Evolutionary conservation across 1,140 invertebrate genomes (phyloP), one percentile per base, ranked within the genome.

Genomic region (Dolichoris vasculosae): DNA sequence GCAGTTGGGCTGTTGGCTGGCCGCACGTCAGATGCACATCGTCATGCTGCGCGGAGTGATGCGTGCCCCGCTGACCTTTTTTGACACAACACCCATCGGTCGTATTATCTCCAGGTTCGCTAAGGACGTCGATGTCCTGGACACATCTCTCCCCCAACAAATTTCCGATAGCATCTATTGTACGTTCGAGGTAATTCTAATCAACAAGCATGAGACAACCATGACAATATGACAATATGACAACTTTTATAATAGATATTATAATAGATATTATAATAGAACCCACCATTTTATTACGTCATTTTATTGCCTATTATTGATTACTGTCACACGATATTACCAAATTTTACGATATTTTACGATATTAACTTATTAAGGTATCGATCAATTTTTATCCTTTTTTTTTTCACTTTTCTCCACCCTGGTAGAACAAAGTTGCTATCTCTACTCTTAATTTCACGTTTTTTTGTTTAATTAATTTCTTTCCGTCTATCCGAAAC

Each of bases 21-120:
- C 97, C 40, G 96, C 97, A 84, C 94, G 93, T 86, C 92, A 95
- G 67, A 94, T 99, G 89, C 98, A 99, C 94, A 91, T 94, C 87
- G 90, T 95, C 85, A 95, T 99, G 93, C 94, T 99, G 90, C 89
- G 91, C 78, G 95, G 95, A 89, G 94, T 99, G 89, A 93, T 99
- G 90, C 95, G 95, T 90, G 95, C 95, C 80, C 96, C 96, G 86
- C 94, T 97, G 93, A 93, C 94, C 92, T 98, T 98, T 94, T 98
- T 97, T 94, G 97, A 98, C 93, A 96, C 96, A 88, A 98, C 97
- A 86, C 98, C 98, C 69, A 91, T 95, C 87, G 98, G 98, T 93
- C 95, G 98, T 91, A 96, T 98, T 88, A 94, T 98, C 88, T 96
- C 97, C 91, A 95, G 97, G 91, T 98, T 98, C 94, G 96, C 96